Conservation (phyloP, 1,140 invertebrate genomes). For the Drosophila repleta region DNA sequence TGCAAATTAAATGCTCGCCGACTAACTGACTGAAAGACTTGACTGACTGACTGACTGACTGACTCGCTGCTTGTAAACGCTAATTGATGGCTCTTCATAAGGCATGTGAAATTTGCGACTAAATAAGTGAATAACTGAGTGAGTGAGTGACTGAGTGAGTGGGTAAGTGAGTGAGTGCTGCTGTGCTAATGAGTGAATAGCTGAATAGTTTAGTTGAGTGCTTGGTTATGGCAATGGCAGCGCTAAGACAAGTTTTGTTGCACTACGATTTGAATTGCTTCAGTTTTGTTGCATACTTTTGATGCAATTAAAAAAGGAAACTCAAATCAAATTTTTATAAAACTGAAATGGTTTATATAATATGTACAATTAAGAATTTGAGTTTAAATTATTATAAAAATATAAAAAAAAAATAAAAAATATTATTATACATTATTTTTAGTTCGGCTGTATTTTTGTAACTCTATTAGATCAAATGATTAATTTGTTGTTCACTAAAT, state of each 20-base stretch:
- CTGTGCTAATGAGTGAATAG: conserved; percentile 27
- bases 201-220: conserved; percentile 9
- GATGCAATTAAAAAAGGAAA: neutral
- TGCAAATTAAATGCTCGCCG: conserved; percentile 61
- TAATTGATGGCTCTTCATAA: conserved; percentile 73
- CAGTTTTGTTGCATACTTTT: neutral
- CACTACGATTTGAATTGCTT: neutral
- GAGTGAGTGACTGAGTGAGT: conserved; percentile 30
- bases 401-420: too few species aligned
- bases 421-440: too few species aligned
- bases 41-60: conserved; percentile 21
- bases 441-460: too few species aligned
- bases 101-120: conserved; percentile 39
- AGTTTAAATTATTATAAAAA: too few species aligned
- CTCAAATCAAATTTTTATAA: too few species aligned
- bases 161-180: conserved; percentile 18
- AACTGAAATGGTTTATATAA: too few species aligned
- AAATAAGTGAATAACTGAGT: conserved; percentile 34
- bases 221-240: neutral
- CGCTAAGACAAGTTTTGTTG: neutral
- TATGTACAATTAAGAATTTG: too few species aligned
- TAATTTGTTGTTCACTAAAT: too few species aligned
- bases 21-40: conserved; percentile 29
- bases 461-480: too few species aligned
- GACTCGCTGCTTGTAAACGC: conserved; percentile 51